These are phyloP conservation scores for Macquaria ambigua DNA, from an alignment of 2,113 vertebrate species.

Conservation along the genomic window DNA sequence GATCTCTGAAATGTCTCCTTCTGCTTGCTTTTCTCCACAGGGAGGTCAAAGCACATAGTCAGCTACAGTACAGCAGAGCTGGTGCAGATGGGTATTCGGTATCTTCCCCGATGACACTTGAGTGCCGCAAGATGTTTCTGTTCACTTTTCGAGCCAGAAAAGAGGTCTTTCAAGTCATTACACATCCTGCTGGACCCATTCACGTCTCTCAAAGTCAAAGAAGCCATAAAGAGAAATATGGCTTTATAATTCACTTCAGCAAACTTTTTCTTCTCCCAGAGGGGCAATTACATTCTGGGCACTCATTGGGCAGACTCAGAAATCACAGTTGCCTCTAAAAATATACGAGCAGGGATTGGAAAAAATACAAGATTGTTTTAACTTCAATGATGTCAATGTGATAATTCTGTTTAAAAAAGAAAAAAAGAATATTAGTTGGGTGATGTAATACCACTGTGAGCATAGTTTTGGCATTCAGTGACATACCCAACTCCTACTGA, in stretches of 20 bases:
- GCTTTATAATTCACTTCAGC: conserved; percentile 16
- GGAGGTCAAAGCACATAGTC: conserved; percentile 16
- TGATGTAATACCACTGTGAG: conserved; percentile 7
- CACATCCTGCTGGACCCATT: conserved; percentile 16
- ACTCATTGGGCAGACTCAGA: neutral
- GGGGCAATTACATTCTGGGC: conserved; percentile 15
- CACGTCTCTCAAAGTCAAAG: conserved; percentile 39
- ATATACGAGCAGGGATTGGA: neutral
- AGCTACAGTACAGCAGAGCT: neutral
- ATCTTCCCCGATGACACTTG: conserved; percentile 6
- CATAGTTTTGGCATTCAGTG: neutral
- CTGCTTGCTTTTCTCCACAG: neutral
- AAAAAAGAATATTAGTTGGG: neutral
- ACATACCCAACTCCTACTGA: neutral
- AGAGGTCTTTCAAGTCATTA: conserved; percentile 4
- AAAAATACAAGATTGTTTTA: conserved; percentile 3
- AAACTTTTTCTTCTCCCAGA: conserved; percentile 29
- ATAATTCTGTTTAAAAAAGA: neutral
- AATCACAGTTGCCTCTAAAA: conserved; percentile 7
- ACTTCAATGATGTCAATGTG: neutral
- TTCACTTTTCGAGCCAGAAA: conserved; percentile 28
- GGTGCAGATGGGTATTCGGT: conserved; percentile 1
- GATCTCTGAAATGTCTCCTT: conserved; percentile 10
- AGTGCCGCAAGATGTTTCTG: conserved; percentile 19
- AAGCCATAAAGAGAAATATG: conserved; percentile 36